Evolutionary conservation across 2,888 invertebrate species (phyloP), one percentile per base, ranked within the genome.

Genomic region (Drosophila pseudotalamancana): DNA sequence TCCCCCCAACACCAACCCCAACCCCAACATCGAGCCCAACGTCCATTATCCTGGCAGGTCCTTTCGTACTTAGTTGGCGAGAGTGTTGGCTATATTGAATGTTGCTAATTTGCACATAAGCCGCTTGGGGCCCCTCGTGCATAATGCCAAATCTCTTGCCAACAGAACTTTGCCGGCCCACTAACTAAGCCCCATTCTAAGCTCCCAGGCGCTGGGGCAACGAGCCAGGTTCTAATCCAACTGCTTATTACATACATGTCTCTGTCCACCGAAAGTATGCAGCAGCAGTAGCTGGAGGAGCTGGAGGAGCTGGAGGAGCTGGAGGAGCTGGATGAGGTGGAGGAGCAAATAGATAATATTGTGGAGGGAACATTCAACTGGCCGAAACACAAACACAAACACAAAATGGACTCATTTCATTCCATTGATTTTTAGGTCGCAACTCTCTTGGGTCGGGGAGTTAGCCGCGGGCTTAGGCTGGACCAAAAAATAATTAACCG

Each of bases 31-130:
- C 9, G 6, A 6, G 4, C 25, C 23, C 14, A 14, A n/a, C n/a
- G 8, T 9, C 18, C 12, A 21, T 21, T 23, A 14, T 23, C 25
- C 31, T 25, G 49, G 48, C 40, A 14, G 40, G 34, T 53, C 49
- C 54, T 60, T 49, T 31, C 11, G 27, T 9, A 18, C 40, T 23
- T 8, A 23, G 32, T 32, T 14, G 40, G 34, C 55, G 49, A 54
- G 49, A 54, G 74, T 74, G 74, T 80, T 74, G 71, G 56, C 45
- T 68, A 76, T 82, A 85, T 81, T 82, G 82, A 81, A 87, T 83
- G 87, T 76, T 85, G 86, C 87, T 83, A 83, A 83, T 83, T 83
- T 87, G 80, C 87, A 64, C 87, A 66, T 84, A 87, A 87, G 82
- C 83, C 86, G 79, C 79, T 85, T 64, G 65, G 60, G 66, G 42